Evolutionary conservation across 2,797 vertebrate genomes (phyloP).

Genomic region (Fringilla coelebs): DNA sequence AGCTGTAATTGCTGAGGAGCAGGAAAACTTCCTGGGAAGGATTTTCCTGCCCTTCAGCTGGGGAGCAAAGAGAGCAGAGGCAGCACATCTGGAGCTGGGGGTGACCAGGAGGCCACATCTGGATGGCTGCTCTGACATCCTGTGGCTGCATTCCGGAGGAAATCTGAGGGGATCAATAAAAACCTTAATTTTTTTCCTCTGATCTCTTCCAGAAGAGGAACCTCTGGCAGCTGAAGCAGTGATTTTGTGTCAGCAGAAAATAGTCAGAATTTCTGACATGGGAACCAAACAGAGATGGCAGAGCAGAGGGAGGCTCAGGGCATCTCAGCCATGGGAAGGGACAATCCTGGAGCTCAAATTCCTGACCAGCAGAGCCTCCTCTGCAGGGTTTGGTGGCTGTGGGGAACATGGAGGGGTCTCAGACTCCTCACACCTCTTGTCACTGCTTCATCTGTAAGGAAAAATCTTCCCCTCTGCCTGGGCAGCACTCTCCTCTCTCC

Average conservation of each 20-base stretch:
- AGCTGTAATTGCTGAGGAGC: not conserved
- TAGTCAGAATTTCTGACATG: not conserved
- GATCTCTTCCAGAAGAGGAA: not conserved
- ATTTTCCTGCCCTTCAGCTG: not conserved
- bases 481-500: not conserved
- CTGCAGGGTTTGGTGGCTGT: not conserved
- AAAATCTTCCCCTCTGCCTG: not conserved
- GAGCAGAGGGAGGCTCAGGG: not conserved
- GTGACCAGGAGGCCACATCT: not conserved
- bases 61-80: not conserved
- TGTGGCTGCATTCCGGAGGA: not conserved
- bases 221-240: not conserved
- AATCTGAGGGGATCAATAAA: not conserved
- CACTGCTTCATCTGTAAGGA: not conserved
- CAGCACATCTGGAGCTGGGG: not conserved
- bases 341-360: not conserved
- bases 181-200: not conserved
- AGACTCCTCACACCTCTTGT: not conserved
- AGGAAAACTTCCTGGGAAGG: not conserved
- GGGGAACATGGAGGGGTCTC: not conserved
- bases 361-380: not conserved
- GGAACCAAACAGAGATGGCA: not conserved
- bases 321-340: not conserved
- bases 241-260: not conserved
- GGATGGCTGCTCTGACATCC: not conserved